These are phyloP conservation scores for Cinclus mexicanus DNA, from an alignment of 2,113 vertebrate genomes.

Conservation along the genomic window DNA sequence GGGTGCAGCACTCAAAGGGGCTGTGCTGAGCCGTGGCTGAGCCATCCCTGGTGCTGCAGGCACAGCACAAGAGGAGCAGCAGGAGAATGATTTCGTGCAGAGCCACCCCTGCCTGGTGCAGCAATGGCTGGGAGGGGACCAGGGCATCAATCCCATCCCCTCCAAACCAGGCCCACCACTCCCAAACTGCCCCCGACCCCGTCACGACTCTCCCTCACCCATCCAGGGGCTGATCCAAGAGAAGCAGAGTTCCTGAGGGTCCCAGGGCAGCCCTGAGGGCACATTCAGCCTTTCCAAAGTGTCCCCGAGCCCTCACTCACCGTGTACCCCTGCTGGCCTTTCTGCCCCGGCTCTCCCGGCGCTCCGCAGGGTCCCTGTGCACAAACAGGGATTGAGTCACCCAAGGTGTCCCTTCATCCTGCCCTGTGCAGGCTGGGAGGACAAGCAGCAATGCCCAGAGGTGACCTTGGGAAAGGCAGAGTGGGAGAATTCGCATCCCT, in stretches of 20 bases:
- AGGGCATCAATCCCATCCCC: rapidly evolving
- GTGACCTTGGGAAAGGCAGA: neutral
- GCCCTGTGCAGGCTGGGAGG: neutral
- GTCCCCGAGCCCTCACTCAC: constrained; percentile 53
- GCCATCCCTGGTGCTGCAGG: neutral
- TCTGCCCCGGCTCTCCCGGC: constrained; percentile 76
- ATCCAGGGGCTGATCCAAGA: neutral
- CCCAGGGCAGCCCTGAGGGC: neutral
- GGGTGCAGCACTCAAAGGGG: neutral
- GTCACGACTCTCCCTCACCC: rapidly evolving
- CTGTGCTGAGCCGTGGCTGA: neutral
- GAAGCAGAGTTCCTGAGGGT: no score
- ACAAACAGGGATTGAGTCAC: neutral
- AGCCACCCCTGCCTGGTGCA: neutral
- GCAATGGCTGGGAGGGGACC: neutral
- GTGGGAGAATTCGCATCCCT: rapidly evolving
- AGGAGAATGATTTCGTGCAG: neutral
- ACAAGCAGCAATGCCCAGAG: neutral
- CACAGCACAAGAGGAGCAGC: neutral
- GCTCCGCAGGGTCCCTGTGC: constrained; percentile 80
- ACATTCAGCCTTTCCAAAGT: rapidly evolving
- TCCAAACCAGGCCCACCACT: neutral
- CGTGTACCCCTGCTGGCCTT: constrained; percentile 77
- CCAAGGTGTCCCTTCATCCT: rapidly evolving
- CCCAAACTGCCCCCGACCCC: neutral